phyloP scores from a whole-genome alignment of 2,888 invertebrate genomes.

The Phengaris alcon region DNA sequence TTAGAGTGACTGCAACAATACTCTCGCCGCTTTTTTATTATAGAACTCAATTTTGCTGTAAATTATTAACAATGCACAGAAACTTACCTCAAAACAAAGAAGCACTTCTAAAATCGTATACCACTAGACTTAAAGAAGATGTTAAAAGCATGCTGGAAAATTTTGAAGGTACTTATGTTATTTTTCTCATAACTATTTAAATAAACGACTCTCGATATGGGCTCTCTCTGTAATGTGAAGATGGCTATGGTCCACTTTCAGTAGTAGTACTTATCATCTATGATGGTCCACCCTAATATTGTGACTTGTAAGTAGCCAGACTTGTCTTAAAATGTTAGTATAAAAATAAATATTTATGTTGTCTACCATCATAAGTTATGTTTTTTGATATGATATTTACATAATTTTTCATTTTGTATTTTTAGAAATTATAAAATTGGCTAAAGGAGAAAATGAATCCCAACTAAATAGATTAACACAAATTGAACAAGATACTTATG shows the following conservation, averaged over 20 bases:
- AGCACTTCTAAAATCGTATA: constrained; percentile 95
- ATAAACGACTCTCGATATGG: too few relatives aligned
- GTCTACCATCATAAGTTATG: too few relatives aligned
- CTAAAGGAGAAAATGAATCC: constrained; percentile 93
- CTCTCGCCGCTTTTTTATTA: background rate
- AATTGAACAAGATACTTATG: constrained; percentile 96
- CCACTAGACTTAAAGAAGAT: constrained; percentile 96
- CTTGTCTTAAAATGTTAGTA: too few relatives aligned
- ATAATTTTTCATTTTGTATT: constrained; percentile 38
- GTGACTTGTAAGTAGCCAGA: too few relatives aligned
- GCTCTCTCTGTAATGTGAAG: too few relatives aligned
- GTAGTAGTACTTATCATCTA: too few relatives aligned
- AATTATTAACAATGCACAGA: constrained; percentile 56
- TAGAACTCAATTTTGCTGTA: background rate
- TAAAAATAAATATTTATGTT: too few relatives aligned
- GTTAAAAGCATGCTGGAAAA: constrained; percentile 98
- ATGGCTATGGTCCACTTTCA: too few relatives aligned
- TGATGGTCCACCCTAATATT: too few relatives aligned
- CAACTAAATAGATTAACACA: constrained; percentile 94
- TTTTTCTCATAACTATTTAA: background rate
- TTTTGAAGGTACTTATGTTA: constrained; percentile 86
- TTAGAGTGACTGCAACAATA: background rate
- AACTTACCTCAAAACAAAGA: constrained; percentile 95
- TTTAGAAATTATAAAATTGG: constrained; percentile 92
- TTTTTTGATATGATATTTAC: background rate